phyloP scores from a whole-genome alignment of 2,888 invertebrate species.

The Lissonota sp. region DNA sequence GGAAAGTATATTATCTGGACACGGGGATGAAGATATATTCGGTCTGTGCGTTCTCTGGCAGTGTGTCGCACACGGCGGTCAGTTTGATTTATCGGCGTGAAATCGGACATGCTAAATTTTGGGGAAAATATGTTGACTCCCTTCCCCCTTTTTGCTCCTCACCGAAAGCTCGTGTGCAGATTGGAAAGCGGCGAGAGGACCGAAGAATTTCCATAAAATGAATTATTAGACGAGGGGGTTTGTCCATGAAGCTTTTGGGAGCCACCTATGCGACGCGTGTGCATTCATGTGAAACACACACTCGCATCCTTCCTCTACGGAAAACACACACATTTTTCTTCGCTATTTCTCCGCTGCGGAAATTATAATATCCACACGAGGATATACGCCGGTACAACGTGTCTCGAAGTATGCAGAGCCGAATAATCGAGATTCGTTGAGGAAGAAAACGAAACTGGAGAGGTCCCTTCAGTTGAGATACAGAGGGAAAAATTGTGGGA shows the following conservation, averaged over 20 bases:
- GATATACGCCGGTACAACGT: not conserved
- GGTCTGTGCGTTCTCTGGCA: slow-evolving; percentile 25
- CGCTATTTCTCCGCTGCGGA: slow-evolving; percentile 6
- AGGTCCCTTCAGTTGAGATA: slow-evolving; percentile 6
- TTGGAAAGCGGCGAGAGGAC: slow-evolving; percentile 33
- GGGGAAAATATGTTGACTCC: slow-evolving; percentile 81
- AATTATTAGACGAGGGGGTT: slow-evolving; percentile 76
- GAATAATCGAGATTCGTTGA: slow-evolving; percentile 51
- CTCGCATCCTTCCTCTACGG: slow-evolving; percentile 25
- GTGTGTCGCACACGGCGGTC: slow-evolving; percentile 73
- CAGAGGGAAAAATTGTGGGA: slow-evolving; percentile 5
- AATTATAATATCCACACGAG: not conserved
- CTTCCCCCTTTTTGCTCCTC: slow-evolving; percentile 25
- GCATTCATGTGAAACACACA: not conserved
- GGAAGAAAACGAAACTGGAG: slow-evolving; percentile 47
- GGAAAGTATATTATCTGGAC: slow-evolving; percentile 49
- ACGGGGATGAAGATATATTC: slow-evolving; percentile 57
- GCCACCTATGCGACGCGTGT: slow-evolving; percentile 30
- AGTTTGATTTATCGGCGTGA: slow-evolving; percentile 82
- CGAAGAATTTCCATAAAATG: slow-evolving; percentile 78
- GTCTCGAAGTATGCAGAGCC: slow-evolving; percentile 2
- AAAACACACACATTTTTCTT: slow-evolving; percentile 54
- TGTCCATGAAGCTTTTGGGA: slow-evolving; percentile 60
- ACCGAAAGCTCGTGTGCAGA: slow-evolving; percentile 18
- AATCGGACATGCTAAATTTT: slow-evolving; percentile 81